Base-by-base conservation (phyloP, 1,140 invertebrate species). In the Zaprionus gabonicus region DNA sequence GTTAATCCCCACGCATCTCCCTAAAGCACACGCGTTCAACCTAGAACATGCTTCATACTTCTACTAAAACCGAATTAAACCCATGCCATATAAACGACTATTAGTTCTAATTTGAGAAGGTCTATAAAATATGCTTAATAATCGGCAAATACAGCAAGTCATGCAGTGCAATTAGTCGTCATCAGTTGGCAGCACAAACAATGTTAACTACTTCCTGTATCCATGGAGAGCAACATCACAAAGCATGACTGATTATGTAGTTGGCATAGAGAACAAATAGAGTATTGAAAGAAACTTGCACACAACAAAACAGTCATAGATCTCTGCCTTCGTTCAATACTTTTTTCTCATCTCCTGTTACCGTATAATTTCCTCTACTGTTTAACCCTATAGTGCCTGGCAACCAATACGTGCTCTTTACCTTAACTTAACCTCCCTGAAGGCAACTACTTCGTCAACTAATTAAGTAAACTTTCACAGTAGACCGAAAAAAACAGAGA, bases 391-490 rank as follows among this genome's bases (percentile, higher is more conserved):
- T 51, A 51, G 12, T 25, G 46, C 20, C 17, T 46, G 41, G n/a
- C 46, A 51, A 13, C 23, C 20, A 23, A 51, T 25, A 25, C 20
- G 20, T 51, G 25, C 25, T 23, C 20, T 10, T 12, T 25, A 51
- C 20, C 46, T 51, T 4, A 51, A 51, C 12, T 51, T 23, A 12
- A 25, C 9, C 46, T 25, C 46, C 46, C 46, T 2, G 20, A 13
- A 51, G 46, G 17, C 46, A 51, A 51, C 46, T 51, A 51, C 46
- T 51, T 51, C 46, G 17, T 51, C 20, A 51, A 51, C 46, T 51
- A 51, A 51, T 51, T 51, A 51, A 25, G 46, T 20, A 25, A 13
- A 51, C 46, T 51, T 51, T 51, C 23, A 44, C 46, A 4, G 12
- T 5, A 51, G 46, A 51, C 13, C 3, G 7, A 3, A 25, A 9